Percentiles rank a stretch among this genome's conserved stretches.
phyloP scores from a whole-genome alignment of 37 sponge, comb jelly and placozoan genomes.

The Cladorhizidae sp. region DNA sequence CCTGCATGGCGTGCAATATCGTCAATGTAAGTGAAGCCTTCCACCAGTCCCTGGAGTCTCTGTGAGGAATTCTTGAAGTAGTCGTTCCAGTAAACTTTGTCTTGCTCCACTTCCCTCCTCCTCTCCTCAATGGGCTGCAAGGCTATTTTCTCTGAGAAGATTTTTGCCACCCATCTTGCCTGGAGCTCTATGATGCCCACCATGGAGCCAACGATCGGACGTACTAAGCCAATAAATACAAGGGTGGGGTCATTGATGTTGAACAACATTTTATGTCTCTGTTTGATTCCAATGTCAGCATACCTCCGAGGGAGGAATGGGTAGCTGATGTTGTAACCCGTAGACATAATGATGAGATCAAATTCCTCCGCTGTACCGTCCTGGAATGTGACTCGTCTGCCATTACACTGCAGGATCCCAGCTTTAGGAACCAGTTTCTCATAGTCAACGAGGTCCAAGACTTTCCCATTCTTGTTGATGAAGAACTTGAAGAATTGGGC shows the following conservation, averaged over 20 bases:
- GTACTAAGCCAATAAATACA: constrained; percentile 83
- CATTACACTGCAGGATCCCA: constrained; percentile 44
- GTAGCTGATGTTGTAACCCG: constrained; percentile 57
- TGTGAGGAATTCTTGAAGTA: constrained; percentile 69
- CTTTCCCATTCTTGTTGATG: constrained; percentile 82
- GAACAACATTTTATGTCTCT: constrained; percentile 85
- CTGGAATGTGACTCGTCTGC: constrained; percentile 61
- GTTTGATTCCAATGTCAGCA: constrained; percentile 30
- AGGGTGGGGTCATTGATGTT: constrained; percentile 74
- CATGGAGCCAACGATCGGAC: constrained; percentile 85
- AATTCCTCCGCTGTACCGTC: constrained; percentile 73
- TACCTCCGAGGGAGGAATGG: constrained; percentile 74
- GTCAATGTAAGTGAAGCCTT: constrained; percentile 80
- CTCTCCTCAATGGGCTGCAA: constrained; percentile 54
- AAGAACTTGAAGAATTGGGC: constrained; percentile 60
- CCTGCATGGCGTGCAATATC: constrained; percentile 75
- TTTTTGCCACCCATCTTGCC: constrained; percentile 81
- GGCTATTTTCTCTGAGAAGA: constrained; percentile 54
- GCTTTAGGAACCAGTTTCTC: constrained; percentile 76
- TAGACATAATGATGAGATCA: constrained; percentile 75
- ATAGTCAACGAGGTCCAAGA: constrained; percentile 75
- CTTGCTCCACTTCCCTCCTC: constrained; percentile 29
- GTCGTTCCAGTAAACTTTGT: constrained; percentile 48
- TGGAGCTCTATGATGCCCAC: constrained; percentile 84
- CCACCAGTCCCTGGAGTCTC: constrained; percentile 64